Percentiles rank a stretch among this genome's conserved stretches.
phyloP scores from a whole-genome alignment of 2,113 vertebrate species.

The Malurus melanocephalus region DNA sequence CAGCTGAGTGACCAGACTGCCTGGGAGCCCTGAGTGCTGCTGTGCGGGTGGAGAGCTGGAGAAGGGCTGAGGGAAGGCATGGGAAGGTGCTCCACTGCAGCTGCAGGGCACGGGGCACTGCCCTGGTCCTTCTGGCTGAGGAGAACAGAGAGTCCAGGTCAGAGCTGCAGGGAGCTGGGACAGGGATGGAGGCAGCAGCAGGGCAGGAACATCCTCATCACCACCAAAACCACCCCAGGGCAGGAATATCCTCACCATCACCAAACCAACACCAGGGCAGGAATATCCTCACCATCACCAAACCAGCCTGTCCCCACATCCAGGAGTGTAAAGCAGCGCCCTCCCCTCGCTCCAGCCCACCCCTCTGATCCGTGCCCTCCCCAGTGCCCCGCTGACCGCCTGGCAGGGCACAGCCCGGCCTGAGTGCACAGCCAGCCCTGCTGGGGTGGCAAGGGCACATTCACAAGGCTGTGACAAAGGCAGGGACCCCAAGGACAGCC shows the following conservation, averaged over 20 bases:
- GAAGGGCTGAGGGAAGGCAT: neutral
- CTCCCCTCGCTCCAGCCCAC: rapidly evolving
- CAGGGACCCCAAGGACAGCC: neutral
- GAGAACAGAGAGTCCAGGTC: neutral
- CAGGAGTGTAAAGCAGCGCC: neutral
- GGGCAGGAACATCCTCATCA: neutral
- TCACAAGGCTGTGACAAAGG: rapidly evolving
- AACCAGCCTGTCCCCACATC: neutral
- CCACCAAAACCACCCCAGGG: no score
- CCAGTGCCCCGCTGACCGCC: neutral
- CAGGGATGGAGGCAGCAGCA: rapidly evolving
- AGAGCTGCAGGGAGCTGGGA: neutral
- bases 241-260: rapidly evolving
- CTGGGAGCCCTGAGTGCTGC: neutral
- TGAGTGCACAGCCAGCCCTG: neutral
- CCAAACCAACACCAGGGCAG: neutral
- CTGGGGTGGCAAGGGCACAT: rapidly evolving
- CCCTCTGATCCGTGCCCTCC: rapidly evolving
- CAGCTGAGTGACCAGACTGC: neutral
- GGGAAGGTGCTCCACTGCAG: no score
- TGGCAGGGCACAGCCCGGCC: neutral
- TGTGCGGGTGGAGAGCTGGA: neutral
- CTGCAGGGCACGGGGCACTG: neutral
- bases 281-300: rapidly evolving
- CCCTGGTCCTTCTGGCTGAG: neutral